Evolutionary conservation across 1,140 invertebrate genomes (phyloP), one percentile per base, ranked within the genome.

Genomic region (Hyles vespertilio): DNA sequence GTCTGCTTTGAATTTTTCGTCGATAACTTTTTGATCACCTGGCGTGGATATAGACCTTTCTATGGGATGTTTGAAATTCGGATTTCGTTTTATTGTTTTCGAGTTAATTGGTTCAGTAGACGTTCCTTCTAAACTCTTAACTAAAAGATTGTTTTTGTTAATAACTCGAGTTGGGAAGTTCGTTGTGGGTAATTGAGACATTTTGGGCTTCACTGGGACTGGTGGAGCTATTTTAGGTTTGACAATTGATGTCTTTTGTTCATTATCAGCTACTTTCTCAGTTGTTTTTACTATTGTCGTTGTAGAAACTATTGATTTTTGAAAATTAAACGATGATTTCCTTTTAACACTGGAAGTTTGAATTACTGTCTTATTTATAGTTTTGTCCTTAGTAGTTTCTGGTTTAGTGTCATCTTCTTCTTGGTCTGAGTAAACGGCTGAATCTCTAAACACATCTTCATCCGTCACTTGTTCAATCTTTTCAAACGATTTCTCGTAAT

Each of bases 401-500:
- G 53, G 36, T 59, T 79, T 75, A 5, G 54, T 47, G 33, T 86
- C 82, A 9, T 82, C 77, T 22, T 90, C 89, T 56, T 90, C 89
- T 64, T 89, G 89, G 67, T 96, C 95, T 54, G 95, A 96, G 70
- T 96, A 96, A 74, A 96, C 94, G 68, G 95, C 95, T 70, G 94
- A 95, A 78, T 96, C 95, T 70, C 95, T 90, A 72, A 95, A 95
- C 1, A 92, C 91, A 60, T 94, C 94, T 56, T 93, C 92, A 70
- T 92, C 91, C 74, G 74, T 82, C 3, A 90, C 59, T 48, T 89
- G 78, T 76, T 95, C 94, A 22, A 95, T 94, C 5, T 92, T 93
- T 72, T 95, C 94, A 77, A 95, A 95, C 0, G 93, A 93, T 61
- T 92, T 91, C 76, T 95, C 94, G 74, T 95, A 95, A 68, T 92